Evolutionary conservation across 2,113 vertebrate species (phyloP).

Genomic region (Thymallus thymallus): DNA sequence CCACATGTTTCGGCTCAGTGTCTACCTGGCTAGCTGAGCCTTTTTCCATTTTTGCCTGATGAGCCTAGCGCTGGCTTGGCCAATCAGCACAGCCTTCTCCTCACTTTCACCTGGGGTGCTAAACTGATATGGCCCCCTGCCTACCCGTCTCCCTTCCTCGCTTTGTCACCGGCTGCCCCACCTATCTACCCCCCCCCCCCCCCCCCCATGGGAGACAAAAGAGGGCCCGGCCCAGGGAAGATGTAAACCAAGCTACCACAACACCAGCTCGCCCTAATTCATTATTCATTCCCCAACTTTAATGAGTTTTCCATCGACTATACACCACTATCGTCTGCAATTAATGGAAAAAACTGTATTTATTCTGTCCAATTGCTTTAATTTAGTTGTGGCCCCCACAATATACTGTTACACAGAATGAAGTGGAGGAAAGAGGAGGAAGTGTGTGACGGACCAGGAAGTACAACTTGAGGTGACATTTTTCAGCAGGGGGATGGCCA

Average conservation of each 20-base stretch:
- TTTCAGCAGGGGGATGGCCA: not conserved
- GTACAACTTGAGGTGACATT: slow-evolving; percentile 21
- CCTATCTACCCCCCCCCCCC: slow-evolving; percentile 12
- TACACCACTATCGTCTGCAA: slow-evolving; percentile 50
- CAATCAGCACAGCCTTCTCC: slow-evolving; percentile 56
- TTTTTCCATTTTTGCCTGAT: slow-evolving; percentile 77
- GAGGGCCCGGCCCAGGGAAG: slow-evolving; percentile 47
- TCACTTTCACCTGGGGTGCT: slow-evolving; percentile 66
- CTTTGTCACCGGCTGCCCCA: slow-evolving; percentile 43
- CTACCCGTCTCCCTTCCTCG: slow-evolving; percentile 21
- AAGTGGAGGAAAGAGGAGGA: not conserved
- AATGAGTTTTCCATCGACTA: slow-evolving; percentile 78
- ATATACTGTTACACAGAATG: not conserved
- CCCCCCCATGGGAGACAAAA: slow-evolving; percentile 19
- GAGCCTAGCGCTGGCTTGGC: slow-evolving; percentile 42
- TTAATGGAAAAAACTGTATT: slow-evolving; percentile 46
- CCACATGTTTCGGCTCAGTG: slow-evolving; percentile 18
- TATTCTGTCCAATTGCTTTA: slow-evolving; percentile 18
- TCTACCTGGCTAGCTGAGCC: slow-evolving; percentile 42
- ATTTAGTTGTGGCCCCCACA: slow-evolving; percentile 24
- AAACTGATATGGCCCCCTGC: slow-evolving; percentile 51
- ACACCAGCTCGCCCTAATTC: slow-evolving; percentile 61
- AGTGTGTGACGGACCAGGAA: slow-evolving; percentile 5
- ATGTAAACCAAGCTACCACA: slow-evolving; percentile 72
- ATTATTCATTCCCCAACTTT: slow-evolving; percentile 73